Evolutionary conservation across 2,797 vertebrate genomes (phyloP).

Genomic region (Falco rusticolus): DNA sequence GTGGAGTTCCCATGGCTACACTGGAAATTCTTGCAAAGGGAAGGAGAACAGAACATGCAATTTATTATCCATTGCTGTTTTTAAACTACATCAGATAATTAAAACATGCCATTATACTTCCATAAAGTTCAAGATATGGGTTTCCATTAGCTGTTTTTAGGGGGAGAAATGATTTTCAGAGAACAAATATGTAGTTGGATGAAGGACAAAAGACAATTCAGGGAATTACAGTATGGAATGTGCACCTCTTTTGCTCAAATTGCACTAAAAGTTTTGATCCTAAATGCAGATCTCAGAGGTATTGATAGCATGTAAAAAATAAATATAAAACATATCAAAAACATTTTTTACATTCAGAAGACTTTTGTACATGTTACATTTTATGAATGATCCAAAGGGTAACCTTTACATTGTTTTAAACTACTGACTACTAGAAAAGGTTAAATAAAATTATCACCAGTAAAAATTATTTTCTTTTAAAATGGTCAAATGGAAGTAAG

Average conservation of each 20-base stretch:
- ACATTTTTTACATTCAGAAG: not conserved
- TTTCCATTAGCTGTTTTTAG: not conserved
- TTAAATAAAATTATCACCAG: not conserved
- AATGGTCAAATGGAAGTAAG: not conserved
- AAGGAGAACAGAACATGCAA: not conserved
- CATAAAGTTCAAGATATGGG: not conserved
- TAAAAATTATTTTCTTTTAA: not conserved
- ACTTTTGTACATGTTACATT: not conserved
- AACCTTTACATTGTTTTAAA: not conserved
- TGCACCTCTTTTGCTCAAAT: not conserved
- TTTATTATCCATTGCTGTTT: not conserved
- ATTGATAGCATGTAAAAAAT: not conserved
- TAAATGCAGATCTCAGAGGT: not conserved
- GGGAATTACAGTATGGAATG: not conserved
- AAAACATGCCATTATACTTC: not conserved
- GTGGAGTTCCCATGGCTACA: not conserved
- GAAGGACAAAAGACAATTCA: not conserved
- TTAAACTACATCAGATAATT: not conserved
- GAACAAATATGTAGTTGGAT: not conserved
- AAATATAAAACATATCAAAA: not conserved
- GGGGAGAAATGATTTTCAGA: not conserved
- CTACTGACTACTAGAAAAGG: not conserved
- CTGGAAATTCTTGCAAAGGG: not conserved
- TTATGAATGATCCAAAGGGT: not conserved
- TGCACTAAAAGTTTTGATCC: not conserved